Evolutionary conservation across 2,888 invertebrate genomes (phyloP).

Genomic region (Metallyticus violacea): DNA sequence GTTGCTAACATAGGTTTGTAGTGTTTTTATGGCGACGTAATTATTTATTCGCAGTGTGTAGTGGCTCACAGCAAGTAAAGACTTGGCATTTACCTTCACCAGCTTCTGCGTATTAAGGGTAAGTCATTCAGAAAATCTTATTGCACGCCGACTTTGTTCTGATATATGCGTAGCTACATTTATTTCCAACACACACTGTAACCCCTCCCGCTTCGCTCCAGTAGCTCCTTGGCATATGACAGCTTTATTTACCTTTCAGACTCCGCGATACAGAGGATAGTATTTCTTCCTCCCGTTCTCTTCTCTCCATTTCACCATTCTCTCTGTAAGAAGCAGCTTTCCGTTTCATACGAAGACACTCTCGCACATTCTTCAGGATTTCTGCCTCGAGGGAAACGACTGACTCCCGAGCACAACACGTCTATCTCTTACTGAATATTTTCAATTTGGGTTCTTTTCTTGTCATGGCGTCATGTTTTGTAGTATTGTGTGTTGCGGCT

Average conservation of each 20-base stretch:
- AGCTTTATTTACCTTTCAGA: conserved; percentile 1
- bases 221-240: conserved; percentile 3
- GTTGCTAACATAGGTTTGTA: too few relatives aligned
- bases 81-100: too few relatives aligned
- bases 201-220: not conserved
- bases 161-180: not conserved
- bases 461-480: not conserved
- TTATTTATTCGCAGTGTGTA: too few relatives aligned
- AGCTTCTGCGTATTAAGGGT: not conserved
- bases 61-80: too few relatives aligned
- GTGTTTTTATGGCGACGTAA: too few relatives aligned
- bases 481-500: not conserved
- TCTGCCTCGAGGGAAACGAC: not conserved
- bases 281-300: not conserved
- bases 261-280: not conserved
- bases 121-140: not conserved
- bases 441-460: not conserved
- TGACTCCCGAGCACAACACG: not conserved
- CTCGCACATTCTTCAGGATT: not conserved
- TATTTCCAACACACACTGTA: not conserved
- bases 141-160: not conserved
- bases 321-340: not conserved
- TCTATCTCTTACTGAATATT: not conserved
- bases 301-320: not conserved
- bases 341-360: not conserved